Conservation (phyloP, 2,113 vertebrate species). For the Perognathus longimembris region DNA sequence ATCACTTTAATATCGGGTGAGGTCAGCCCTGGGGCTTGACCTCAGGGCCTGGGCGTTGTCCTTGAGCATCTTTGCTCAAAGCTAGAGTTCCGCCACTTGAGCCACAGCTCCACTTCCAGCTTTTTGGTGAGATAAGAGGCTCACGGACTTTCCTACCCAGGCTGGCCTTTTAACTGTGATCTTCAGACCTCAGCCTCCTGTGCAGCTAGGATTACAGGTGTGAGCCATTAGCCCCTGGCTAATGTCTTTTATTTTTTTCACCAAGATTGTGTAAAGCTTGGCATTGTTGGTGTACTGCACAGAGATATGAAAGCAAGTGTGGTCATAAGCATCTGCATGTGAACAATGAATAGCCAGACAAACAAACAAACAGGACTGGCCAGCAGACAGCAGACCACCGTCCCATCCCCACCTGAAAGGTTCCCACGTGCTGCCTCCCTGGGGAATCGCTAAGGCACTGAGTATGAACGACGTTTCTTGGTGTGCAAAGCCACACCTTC, state of each 20-base stretch:
- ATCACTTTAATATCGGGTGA: neutral
- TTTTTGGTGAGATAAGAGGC: no score
- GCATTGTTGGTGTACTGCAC: neutral
- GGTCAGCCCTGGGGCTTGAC: no score
- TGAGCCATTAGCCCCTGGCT: no score
- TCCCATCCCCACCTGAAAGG: neutral
- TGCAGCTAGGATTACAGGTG: no score
- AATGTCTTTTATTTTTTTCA: neutral
- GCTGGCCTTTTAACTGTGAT: no score
- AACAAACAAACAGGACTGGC: neutral
- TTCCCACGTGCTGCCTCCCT: neutral
- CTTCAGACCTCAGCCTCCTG: no score
- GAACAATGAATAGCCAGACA: neutral
- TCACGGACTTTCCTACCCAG: no score
- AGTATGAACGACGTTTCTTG: slow-evolving; percentile 55
- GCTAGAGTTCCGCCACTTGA: no score
- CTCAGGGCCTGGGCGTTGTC: no score
- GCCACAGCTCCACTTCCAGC: no score
- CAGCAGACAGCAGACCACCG: neutral
- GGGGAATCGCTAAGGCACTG: slow-evolving; percentile 19
- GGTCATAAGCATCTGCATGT: neutral
- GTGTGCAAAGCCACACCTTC: slow-evolving; percentile 61
- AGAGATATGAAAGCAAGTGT: neutral
- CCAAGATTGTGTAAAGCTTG: neutral
- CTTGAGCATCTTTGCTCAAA: no score